phyloP scores from a whole-genome alignment of 2,797 vertebrate genomes.

The Pristis pectinata region DNA sequence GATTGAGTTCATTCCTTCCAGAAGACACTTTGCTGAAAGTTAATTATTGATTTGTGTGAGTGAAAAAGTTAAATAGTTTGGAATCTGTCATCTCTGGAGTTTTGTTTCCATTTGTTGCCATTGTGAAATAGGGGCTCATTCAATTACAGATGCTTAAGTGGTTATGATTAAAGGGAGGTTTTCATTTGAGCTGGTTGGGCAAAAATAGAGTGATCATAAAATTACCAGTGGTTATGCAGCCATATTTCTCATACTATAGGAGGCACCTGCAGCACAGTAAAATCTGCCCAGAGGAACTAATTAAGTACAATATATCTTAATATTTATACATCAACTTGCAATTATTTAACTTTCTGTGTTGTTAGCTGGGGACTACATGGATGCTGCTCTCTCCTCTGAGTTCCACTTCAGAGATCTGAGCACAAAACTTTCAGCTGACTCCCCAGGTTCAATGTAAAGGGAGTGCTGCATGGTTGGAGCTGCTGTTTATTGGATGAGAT shows the following conservation, averaged over 20 bases:
- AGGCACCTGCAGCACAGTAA: background rate
- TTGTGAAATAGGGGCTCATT: background rate
- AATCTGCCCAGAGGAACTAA: background rate
- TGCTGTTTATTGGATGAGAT: too few relatives aligned
- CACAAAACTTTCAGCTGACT: too few relatives aligned
- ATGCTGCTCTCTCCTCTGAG: too few relatives aligned
- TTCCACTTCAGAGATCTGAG: too few relatives aligned
- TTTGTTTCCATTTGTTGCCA: background rate
- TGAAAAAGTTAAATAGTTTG: slow-evolving; percentile 36
- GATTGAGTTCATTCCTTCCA: slow-evolving; percentile 6
- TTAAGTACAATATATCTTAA: background rate
- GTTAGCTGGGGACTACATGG: too few relatives aligned
- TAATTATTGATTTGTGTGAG: slow-evolving; percentile 6
- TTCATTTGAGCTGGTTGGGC: background rate
- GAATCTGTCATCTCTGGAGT: background rate
- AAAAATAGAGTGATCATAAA: background rate
- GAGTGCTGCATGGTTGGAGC: too few relatives aligned
- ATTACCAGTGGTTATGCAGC: background rate
- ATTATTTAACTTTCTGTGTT: background rate
- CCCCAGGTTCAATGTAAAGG: too few relatives aligned
- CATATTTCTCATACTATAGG: background rate
- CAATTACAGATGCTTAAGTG: slow-evolving; percentile 6
- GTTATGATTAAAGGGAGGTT: background rate
- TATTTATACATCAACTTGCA: background rate
- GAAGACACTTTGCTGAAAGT: slow-evolving; percentile 30